Evolutionary conservation across 2,888 invertebrate genomes (phyloP), one percentile per base, ranked within the genome.

Genomic region (Epiperipatus broadwayi): DNA sequence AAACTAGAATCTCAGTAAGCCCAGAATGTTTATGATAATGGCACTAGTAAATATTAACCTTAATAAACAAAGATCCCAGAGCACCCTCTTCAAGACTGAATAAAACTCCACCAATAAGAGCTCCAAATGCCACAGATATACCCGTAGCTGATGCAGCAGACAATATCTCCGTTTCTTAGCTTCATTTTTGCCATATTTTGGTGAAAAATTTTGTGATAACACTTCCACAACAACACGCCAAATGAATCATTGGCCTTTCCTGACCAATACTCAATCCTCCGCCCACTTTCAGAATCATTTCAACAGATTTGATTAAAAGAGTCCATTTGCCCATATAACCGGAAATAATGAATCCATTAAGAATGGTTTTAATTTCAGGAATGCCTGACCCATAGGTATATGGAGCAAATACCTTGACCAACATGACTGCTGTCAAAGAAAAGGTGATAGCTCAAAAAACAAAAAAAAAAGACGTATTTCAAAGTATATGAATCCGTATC

Each of bases 141-240:
- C 68, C 68, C 5, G 68, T 68, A 18, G 68, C 67, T 2, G 66
- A 58, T 2, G 65, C 64, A n/a, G 68, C 68, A 7, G 66, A 66
- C 21, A 68, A 48, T 42, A 69, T 66, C 59, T 61, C 46, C 67
- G 54, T 47, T 68, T 68, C 49, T 68, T 68, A n/a, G 67, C 68
- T 48, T 68, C 68, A 49, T 68, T 69, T 44, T 59, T 55, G 5
- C 67, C 65, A 48, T 69, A 69, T 48, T 69, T 68, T 3, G 67
- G 67, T n/a, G 47, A 69, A 69, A 10, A 68, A 50, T 47, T 68
- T 63, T 2, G 65, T 61, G 48, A 67, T 59, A 39, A 68, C 63
- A 50, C 69, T 69, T 29, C 68, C 68, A 44, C 65, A 63, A 51
- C 68, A 69, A 47, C 64, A 60, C 15, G 65, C 66, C 35, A 69